Base-by-base conservation (phyloP, 2,113 vertebrate genomes). In the Ammodytes marinus region DNA sequence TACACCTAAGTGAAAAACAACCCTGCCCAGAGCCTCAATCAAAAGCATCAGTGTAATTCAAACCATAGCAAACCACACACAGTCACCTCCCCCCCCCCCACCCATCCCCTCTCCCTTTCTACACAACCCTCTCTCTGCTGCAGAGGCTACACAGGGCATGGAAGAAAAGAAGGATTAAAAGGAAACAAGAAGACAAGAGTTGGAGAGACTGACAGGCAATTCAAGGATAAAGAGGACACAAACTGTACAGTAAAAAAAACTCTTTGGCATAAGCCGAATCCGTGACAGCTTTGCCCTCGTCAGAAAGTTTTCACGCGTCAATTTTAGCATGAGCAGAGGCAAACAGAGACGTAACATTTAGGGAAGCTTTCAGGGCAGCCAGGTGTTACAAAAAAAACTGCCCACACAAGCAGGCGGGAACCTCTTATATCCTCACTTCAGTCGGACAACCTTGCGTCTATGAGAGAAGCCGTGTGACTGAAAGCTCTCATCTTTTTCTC, bases 1-100 rank as follows among this genome's bases (percentile, higher is more conserved):
- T 7, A 15, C 69, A 66, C 58, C 69, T 60, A 73, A 50, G 72
- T 65, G 27, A 27, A 52, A 88, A 80, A 86, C 82, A 88, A 86
- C 83, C 80, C 83, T 80, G 76, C 87, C 86, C 39, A 76, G 60
- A 84, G 89, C 64, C 47, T 53, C 86, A 88, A 93, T 93, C 89
- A 90, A 76, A 27, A 90, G 78, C 70, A 84, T 86, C 75, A 46
- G 58, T 75, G 74, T 81, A 89, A 92, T 83, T 83, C 86, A 82
- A 89, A 88, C 86, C 81, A 79, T 76, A 37, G 89, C 83, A 87
- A 27, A 27, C 69, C 66, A 35, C 69, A 71, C 57, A 58, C 70
- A 67, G 76, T 85, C 72, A 82, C 72, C 66, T 83, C 80, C 65
- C 45, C 35, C 72, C 66, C 83, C 80, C 65, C 45, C 35, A 10